Evolutionary conservation across 1,140 invertebrate species (phyloP), one percentile per base, ranked within the genome.

Genomic region (Macrocentrus cingulum): DNA sequence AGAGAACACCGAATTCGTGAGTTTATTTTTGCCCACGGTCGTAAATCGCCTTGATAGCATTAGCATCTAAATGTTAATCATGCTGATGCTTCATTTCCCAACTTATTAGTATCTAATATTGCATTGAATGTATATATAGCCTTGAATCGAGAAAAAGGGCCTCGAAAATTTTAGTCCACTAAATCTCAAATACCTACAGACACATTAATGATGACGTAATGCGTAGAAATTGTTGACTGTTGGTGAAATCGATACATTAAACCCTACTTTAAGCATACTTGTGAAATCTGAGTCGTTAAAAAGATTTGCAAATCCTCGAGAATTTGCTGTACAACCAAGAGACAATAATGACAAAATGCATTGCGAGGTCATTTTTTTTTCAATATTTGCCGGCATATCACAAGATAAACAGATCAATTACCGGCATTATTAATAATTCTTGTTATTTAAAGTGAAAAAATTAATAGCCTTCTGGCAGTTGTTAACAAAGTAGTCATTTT

Each of bases 371-470:
- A 16, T 51, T 0, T 51, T n/a, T 20, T 37, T 51, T 51, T 36
- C 13, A 13, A 11, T 34, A 18, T 52, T 23, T 52, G 7, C 13
- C 15, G 42, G 7, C 18, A 15, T 23, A 41, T 41, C 8, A 11
- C 29, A 52, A 23, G 37, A n/a, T 52, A 52, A 52, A 52, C 50
- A 52, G 36, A 23, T 22, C 36, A 52, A 52, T 52, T 52, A 52
- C 20, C 25, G 13, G 19, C 15, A 23, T 2, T 18, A 51, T 51
- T 37, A 51, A 51, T 36, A 20, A 51, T 37, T 19, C 32, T 36
- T 51, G 49, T 51, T n/a, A 46, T 22, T 46, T 5, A 13, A 13
- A 1, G 25, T 20, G 25, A 51, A 51, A 51, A 51, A 51, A 29
- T 51, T 7, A 51, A 36, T 20, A 34, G 25, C 49, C 49, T 51